Percentiles rank a stretch among this genome's conserved stretches.
These are phyloP conservation scores for Orchesella flavescens DNA, from an alignment of 2,888 invertebrate genomes.

Conservation along the genomic window DNA sequence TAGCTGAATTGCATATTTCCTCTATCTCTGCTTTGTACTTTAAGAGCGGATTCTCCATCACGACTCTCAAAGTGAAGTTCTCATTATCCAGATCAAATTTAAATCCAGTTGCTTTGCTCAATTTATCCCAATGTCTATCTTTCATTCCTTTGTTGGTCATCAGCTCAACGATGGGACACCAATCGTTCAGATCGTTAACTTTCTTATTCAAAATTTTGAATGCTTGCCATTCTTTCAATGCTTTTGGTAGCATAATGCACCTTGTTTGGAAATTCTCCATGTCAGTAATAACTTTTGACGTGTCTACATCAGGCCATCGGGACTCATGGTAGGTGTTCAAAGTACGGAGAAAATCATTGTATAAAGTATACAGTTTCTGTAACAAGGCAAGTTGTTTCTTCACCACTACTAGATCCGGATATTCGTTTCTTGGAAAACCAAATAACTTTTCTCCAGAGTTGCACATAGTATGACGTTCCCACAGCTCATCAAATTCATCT, in stretches of 20 bases:
- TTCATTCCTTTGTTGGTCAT: constrained; percentile 93
- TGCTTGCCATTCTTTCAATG: constrained; percentile 85
- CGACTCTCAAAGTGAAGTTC: constrained; percentile 84
- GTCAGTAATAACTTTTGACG: constrained; percentile 86
- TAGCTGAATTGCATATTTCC: constrained; percentile 91
- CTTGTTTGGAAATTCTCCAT: constrained; percentile 77
- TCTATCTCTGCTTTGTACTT: constrained; percentile 79
- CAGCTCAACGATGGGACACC: constrained; percentile 87
- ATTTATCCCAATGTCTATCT: constrained; percentile 84
- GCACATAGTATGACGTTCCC: constrained; percentile 87
- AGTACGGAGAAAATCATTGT: constrained; percentile 87
- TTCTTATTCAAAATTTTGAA: constrained; percentile 88
- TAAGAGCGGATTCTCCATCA: constrained; percentile 85
- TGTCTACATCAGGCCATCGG: constrained; percentile 88
- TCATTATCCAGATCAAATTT: constrained; percentile 86
- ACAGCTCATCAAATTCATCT: constrained; percentile 87
- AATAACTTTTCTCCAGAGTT: constrained; percentile 89
- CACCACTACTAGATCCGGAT: constrained; percentile 84
- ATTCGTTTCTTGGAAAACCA: constrained; percentile 87
- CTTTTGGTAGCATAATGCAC: constrained; percentile 87
- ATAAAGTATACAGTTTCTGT: constrained; percentile 86
- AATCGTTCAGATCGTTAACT: constrained; percentile 85
- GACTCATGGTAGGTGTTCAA: constrained; percentile 91
- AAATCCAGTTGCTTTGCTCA: constrained; percentile 79
- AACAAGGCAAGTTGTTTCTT: constrained; percentile 89